Percentiles rank a stretch among this genome's conserved stretches.
These are phyloP conservation scores for Rhagonycha fulva DNA, from an alignment of 2,888 invertebrate genomes.

Conservation along the genomic window DNA sequence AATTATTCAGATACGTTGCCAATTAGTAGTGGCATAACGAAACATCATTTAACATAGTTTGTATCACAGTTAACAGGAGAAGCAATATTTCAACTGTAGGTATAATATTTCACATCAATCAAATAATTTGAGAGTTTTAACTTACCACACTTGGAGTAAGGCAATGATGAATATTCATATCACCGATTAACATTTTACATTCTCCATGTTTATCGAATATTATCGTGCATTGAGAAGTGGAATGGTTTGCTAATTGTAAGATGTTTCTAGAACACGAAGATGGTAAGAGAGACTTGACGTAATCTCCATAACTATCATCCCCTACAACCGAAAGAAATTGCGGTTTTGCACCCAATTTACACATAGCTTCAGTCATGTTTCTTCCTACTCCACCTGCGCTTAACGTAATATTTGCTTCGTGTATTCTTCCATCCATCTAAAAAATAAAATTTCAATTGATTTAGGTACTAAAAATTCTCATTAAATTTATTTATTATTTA, in stretches of 20 bases:
- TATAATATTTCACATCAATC: background rate
- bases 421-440: conserved; percentile 81
- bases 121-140: conserved; percentile 19
- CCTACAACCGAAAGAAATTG: conserved; percentile 79
- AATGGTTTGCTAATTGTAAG: conserved; percentile 45
- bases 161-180: conserved; percentile 77
- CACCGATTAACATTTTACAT: conserved; percentile 79
- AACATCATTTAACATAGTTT: background rate
- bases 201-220: conserved; percentile 77
- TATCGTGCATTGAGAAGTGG: conserved; percentile 77
- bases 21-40: background rate
- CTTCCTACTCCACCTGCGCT: conserved; percentile 89
- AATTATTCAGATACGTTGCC: background rate
- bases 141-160: conserved; percentile 70
- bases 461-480: background rate
- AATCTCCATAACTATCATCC: conserved; percentile 63
- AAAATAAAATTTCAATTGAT: conserved; percentile 40
- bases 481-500: background rate
- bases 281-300: conserved; percentile 51
- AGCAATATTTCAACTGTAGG: background rate
- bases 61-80: background rate
- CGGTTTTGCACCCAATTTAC: conserved; percentile 68
- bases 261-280: conserved; percentile 46
- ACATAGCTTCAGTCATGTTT: conserved; percentile 87
- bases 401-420: conserved; percentile 65